Conservation (phyloP, 2,888 invertebrate genomes). For the Aleiodes testaceus region DNA sequence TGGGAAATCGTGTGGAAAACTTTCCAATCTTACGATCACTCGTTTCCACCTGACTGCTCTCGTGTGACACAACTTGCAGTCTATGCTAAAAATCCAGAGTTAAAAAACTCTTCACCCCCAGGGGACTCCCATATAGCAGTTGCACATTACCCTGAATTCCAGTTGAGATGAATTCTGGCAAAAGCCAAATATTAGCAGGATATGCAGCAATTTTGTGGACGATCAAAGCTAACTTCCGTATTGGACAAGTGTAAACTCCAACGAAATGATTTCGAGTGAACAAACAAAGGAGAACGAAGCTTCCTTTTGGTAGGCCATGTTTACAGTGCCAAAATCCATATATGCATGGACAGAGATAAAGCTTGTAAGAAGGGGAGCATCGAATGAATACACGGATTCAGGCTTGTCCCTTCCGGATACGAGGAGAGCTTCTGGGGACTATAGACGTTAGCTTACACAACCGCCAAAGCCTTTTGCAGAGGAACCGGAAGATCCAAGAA, state of each 20-base stretch:
- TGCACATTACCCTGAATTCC: too few relatives aligned
- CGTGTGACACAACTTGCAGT: not conserved
- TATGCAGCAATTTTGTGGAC: too few relatives aligned
- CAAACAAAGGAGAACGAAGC: conserved; percentile 37
- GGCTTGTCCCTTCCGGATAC: conserved; percentile 12
- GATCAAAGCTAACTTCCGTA: not conserved
- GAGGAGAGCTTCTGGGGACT: conserved; percentile 4
- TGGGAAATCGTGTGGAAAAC: conserved; percentile 27
- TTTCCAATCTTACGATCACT: conserved; percentile 20
- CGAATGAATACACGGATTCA: conserved; percentile 4
- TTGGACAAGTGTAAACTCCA: conserved; percentile 3
- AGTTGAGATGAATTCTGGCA: too few relatives aligned
- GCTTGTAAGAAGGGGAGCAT: not conserved
- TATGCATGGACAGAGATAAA: conserved; percentile 46
- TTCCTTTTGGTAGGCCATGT: conserved; percentile 8
- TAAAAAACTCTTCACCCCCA: too few relatives aligned
- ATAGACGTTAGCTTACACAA: not conserved
- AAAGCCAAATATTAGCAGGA: too few relatives aligned
- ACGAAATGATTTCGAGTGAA: conserved; percentile 17
- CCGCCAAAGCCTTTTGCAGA: conserved; percentile 10
- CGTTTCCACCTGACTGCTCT: conserved; percentile 9
- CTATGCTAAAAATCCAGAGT: not conserved
- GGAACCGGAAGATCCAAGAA: conserved; percentile 34
- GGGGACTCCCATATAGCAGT: too few relatives aligned
- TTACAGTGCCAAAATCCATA: conserved; percentile 47